A percentile compares a stretch with the other conserved stretches of the same genome.
phyloP scores from a whole-genome alignment of 2,888 invertebrate genomes.

The Eilema griseolum region DNA sequence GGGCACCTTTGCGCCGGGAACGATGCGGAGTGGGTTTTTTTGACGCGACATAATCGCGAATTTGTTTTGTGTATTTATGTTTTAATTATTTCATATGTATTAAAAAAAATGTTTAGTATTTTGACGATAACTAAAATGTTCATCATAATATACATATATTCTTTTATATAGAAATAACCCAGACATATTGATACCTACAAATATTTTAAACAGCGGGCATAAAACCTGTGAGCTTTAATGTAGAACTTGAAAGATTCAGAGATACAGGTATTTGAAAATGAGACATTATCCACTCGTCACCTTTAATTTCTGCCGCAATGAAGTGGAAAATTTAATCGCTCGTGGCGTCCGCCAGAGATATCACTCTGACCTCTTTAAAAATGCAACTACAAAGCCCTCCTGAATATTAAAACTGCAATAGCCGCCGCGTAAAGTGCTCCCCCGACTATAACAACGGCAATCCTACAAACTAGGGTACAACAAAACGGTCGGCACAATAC shows the following conservation, averaged over 20 bases:
- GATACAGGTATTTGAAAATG: too few species aligned
- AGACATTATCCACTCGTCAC: background rate
- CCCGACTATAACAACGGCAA: conserved; percentile 62
- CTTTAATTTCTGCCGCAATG: conserved; percentile 32
- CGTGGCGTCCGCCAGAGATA: conserved; percentile 21
- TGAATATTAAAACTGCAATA: conserved; percentile 63
- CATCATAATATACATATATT: too few species aligned
- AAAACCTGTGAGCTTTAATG: background rate
- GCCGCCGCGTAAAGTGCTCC: conserved; percentile 63
- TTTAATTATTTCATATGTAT: too few species aligned
- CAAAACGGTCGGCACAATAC: conserved; percentile 71
- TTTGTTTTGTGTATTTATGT: too few species aligned
- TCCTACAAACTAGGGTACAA: conserved; percentile 64
- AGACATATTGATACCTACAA: background rate
- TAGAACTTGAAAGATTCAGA: background rate
- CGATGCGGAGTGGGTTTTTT: too few species aligned
- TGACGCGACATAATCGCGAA: too few species aligned
- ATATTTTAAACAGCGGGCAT: background rate
- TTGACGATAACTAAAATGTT: too few species aligned
- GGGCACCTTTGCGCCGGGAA: too few species aligned
- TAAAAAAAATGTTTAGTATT: too few species aligned
- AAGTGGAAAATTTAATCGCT: conserved; percentile 37
- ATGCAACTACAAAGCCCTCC: conserved; percentile 52
- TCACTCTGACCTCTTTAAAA: conserved; percentile 49
- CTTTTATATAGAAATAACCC: too few species aligned